Conservation (phyloP, 2,888 invertebrate genomes). For the Lasius platythorax region DNA sequence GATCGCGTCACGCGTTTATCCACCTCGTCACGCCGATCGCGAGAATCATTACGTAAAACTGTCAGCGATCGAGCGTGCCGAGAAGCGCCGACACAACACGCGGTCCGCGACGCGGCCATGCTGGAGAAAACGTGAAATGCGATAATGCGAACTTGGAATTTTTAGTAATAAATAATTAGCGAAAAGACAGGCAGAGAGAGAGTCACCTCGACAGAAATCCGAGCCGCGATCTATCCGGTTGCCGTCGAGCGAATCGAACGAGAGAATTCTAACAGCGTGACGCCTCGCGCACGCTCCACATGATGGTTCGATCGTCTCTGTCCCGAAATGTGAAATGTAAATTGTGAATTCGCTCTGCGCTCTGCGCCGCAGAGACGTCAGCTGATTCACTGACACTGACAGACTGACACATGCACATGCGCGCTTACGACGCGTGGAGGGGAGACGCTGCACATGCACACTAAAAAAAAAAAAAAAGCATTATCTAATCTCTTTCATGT, state of each 20-base stretch:
- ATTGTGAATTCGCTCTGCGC: too few relatives aligned
- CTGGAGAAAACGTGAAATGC: background rate
- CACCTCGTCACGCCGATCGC: too few relatives aligned
- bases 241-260: background rate
- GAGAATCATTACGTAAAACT: background rate
- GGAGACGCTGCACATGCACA: too few relatives aligned
- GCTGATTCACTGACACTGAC: too few relatives aligned
- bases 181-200: background rate
- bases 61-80: background rate
- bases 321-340: too few relatives aligned
- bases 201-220: background rate
- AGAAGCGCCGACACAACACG: background rate
- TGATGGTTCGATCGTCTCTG: background rate
- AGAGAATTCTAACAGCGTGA: background rate
- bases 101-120: background rate
- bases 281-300: slow-evolving; percentile 10
- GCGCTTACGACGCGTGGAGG: too few relatives aligned
- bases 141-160: background rate
- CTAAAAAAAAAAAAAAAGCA: too few relatives aligned
- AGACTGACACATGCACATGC: too few relatives aligned
- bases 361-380: too few relatives aligned
- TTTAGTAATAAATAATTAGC: background rate
- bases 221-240: background rate
- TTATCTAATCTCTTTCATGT: too few relatives aligned
- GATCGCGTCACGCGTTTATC: background rate